phyloP scores from a whole-genome alignment of 1,140 invertebrate genomes.

The Tyrophagus putrescentiae region DNA sequence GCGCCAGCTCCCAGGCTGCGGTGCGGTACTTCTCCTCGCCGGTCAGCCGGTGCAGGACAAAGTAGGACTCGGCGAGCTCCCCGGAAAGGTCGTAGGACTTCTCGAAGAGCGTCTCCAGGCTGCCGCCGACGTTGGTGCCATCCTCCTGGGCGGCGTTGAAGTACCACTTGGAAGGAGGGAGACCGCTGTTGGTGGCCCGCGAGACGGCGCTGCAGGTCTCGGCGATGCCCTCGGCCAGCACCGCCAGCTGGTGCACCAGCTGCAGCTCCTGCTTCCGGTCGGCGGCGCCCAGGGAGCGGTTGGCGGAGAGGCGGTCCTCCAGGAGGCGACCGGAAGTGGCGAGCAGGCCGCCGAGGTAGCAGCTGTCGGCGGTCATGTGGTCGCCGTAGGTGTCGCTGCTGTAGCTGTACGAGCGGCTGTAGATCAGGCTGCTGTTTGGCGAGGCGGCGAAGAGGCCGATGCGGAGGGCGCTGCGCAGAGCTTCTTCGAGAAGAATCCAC shows the following conservation, averaged over 20 bases:
- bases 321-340: slow-evolving; percentile 61
- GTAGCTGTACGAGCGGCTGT: not conserved
- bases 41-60: slow-evolving; percentile 86
- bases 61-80: slow-evolving; percentile 93
- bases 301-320: no score
- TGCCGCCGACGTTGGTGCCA: no score
- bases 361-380: slow-evolving; percentile 97
- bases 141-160: no score
- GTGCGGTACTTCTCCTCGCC: slow-evolving; percentile 89
- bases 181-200: not conserved
- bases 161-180: no score
- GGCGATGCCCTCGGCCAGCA: slow-evolving; percentile 72
- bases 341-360: slow-evolving; percentile 88
- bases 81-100: no score
- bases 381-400: slow-evolving; percentile 59
- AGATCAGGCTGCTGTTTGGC: not conserved
- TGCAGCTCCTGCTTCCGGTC: not conserved
- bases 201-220: slow-evolving; percentile 69
- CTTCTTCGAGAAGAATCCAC: slow-evolving; percentile 89
- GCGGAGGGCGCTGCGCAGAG: slow-evolving; percentile 45
- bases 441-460: not conserved
- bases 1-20: slow-evolving; percentile 92
- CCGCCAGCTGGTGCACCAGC: slow-evolving; percentile 53
- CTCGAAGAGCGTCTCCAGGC: no score
- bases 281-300: not conserved